These are phyloP conservation scores for Perithous albicinctus DNA, from an alignment of 2,888 invertebrate species.

Conservation along the genomic window DNA sequence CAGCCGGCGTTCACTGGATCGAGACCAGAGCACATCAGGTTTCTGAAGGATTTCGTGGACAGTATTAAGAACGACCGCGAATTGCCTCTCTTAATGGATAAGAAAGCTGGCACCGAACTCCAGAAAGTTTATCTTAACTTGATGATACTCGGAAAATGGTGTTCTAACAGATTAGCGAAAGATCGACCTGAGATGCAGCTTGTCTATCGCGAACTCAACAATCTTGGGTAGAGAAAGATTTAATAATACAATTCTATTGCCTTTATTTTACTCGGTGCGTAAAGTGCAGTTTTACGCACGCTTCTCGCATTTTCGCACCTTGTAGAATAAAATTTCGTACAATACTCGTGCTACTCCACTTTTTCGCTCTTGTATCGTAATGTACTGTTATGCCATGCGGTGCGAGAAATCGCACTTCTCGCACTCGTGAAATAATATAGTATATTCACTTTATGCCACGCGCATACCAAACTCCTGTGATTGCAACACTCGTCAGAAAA, in stretches of 20 bases:
- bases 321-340: too few species aligned
- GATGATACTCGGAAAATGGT: slow-evolving; percentile 89
- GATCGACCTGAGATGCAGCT: slow-evolving; percentile 92
- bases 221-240: slow-evolving; percentile 64
- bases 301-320: too few species aligned
- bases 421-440: too few species aligned
- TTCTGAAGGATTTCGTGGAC: slow-evolving; percentile 88
- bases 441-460: too few species aligned
- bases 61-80: slow-evolving; percentile 80
- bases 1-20: slow-evolving; percentile 89
- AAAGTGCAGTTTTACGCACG: too few species aligned
- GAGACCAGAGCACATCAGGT: slow-evolving; percentile 84
- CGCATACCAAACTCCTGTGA: too few species aligned
- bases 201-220: slow-evolving; percentile 86
- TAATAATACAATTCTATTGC: neutral
- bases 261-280: too few species aligned
- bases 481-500: too few species aligned
- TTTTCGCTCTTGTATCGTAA: too few species aligned
- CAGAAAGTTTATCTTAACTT: slow-evolving; percentile 87
- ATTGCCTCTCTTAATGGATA: slow-evolving; percentile 84
- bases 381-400: too few species aligned
- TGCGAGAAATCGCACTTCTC: too few species aligned
- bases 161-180: slow-evolving; percentile 88
- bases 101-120: slow-evolving; percentile 84
- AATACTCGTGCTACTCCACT: too few species aligned